Conservation (phyloP, 2,888 invertebrate genomes). For the Meloe dianella region DNA sequence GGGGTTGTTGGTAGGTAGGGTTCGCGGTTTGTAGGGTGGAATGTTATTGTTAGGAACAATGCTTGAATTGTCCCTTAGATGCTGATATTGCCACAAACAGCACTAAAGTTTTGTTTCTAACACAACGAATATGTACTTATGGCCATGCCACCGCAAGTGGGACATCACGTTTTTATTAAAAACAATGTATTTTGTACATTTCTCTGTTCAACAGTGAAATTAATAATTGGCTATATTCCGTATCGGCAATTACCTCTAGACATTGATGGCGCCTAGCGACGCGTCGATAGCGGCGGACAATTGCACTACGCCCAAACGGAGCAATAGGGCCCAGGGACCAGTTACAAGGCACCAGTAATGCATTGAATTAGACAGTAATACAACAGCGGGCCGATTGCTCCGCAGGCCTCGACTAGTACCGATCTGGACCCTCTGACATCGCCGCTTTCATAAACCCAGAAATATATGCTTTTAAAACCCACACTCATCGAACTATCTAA, state of each 20-base stretch:
- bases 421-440: conserved; percentile 35
- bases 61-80: conserved; percentile 55
- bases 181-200: conserved; percentile 30
- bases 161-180: conserved; percentile 40
- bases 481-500: conserved; percentile 21
- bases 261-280: conserved; percentile 50
- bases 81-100: conserved; percentile 57
- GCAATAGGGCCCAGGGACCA: conserved; percentile 59
- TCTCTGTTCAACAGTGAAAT: conserved; percentile 15
- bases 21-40: conserved; percentile 52
- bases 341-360: conserved; percentile 63
- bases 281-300: conserved; percentile 55
- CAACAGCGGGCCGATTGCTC: conserved; percentile 56
- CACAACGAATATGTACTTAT: conserved; percentile 54
- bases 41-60: conserved; percentile 57
- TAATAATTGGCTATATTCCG: conserved; percentile 11
- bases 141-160: conserved; percentile 49
- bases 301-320: conserved; percentile 56
- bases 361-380: conserved; percentile 68
- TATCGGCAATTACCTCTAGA: conserved; percentile 33
- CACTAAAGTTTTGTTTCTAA: conserved; percentile 57
- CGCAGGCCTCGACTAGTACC: conserved; percentile 35
- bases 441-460: conserved; percentile 37
- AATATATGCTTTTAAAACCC: conserved; percentile 34
- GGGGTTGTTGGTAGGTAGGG: conserved; percentile 31